A percentile compares a stretch with the other conserved stretches of the same genome.
Conservation (phyloP, 2,113 vertebrate genomes). For the Thermophis baileyi region DNA sequence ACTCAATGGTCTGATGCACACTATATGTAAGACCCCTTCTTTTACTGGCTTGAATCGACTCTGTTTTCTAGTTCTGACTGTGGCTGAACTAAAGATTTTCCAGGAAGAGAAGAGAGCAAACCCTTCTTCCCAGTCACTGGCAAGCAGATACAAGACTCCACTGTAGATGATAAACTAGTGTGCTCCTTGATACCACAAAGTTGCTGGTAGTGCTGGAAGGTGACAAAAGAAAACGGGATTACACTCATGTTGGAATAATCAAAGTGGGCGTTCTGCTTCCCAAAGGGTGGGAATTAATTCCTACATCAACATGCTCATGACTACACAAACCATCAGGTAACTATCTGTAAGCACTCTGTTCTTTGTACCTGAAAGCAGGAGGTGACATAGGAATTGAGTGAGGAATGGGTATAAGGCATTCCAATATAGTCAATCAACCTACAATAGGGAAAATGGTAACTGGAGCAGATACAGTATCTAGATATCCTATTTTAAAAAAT, state of each 20-base stretch:
- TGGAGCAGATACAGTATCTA: background rate
- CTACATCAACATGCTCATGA: background rate
- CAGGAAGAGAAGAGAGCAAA: background rate
- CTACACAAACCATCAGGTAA: background rate
- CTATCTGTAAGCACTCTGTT: background rate
- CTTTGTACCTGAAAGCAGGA: background rate
- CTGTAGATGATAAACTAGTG: background rate
- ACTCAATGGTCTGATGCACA: background rate
- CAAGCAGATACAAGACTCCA: background rate
- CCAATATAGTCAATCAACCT: background rate
- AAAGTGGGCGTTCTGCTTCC: background rate
- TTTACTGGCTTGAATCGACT: background rate
- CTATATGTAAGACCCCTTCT: no score
- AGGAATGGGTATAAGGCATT: background rate
- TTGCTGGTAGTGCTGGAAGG: background rate
- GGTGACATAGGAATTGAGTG: background rate
- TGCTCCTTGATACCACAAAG: background rate
- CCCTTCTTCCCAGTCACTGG: background rate
- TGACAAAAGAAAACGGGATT: background rate
- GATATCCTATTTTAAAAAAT: background rate
- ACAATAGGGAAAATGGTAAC: background rate
- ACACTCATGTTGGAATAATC: background rate
- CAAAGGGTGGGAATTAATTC: background rate
- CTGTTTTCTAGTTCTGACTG: background rate
- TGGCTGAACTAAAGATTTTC: background rate